A percentile compares a stretch with the other conserved stretches of the same genome.
phyloP scores from a whole-genome alignment of 2,113 vertebrate species.

The Macheiramphus alcinus region DNA sequence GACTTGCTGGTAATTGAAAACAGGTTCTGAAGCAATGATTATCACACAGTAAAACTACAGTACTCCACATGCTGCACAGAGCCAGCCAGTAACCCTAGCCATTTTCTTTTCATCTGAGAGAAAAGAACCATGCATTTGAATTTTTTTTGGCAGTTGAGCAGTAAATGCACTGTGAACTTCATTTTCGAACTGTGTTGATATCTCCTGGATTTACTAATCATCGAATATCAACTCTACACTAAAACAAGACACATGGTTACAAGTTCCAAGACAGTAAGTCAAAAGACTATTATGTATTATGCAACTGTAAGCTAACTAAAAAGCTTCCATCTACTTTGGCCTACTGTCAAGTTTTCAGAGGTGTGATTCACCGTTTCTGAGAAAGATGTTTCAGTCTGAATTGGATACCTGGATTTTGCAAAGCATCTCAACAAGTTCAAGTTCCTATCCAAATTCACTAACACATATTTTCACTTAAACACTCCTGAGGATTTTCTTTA shows the following conservation, averaged over 20 bases:
- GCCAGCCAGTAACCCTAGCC: conserved; percentile 29
- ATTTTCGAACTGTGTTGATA: conserved; percentile 29
- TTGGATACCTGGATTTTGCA: not conserved
- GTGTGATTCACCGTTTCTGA: not conserved
- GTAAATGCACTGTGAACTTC: not conserved
- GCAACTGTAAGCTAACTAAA: not conserved
- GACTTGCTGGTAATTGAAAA: conserved; percentile 56
- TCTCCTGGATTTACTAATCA: conserved; percentile 46
- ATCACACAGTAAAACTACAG: conserved; percentile 28
- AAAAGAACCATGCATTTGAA: not conserved
- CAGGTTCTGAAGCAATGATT: conserved; percentile 48
- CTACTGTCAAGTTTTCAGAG: not conserved
- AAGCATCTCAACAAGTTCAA: not conserved
- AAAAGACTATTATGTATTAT: not conserved
- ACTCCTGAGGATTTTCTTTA: not conserved
- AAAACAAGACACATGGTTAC: not conserved
- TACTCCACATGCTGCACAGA: not conserved
- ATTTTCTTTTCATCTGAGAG: conserved; percentile 25
- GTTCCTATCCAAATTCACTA: not conserved
- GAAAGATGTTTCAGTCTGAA: conserved; percentile 2
- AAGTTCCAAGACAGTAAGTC: conserved; percentile 29
- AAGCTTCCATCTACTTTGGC: not conserved
- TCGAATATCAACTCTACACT: not conserved
- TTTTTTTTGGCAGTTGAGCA: not conserved
- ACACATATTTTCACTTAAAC: not conserved